Percentiles rank a stretch among this genome's conserved stretches.
Conservation (phyloP, 2,797 vertebrate genomes). For the Lutjanus argentimaculatus region DNA sequence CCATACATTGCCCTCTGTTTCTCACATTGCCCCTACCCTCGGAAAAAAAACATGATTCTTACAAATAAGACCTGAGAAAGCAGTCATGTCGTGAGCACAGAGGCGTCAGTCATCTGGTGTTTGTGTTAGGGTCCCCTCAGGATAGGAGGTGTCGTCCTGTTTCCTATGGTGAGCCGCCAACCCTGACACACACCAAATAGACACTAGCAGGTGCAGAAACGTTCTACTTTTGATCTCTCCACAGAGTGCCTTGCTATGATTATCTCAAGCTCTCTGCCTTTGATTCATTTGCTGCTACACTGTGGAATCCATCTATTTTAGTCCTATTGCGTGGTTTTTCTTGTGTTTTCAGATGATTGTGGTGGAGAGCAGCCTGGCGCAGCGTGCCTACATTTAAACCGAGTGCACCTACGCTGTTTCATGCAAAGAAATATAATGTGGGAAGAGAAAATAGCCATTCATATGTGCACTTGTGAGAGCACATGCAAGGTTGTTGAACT, state of each 20-base stretch:
- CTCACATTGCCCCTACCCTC: conserved; percentile 12
- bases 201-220: conserved; percentile 81
- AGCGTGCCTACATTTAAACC: conserved; percentile 11
- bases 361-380: conserved; percentile 44
- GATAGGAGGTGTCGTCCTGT: conserved; percentile 38
- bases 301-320: conserved; percentile 64
- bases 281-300: conserved; percentile 76
- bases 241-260: conserved; percentile 72
- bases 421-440: conserved; percentile 40
- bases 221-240: conserved; percentile 85
- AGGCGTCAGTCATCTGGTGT: conserved; percentile 32
- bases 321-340: conserved; percentile 34
- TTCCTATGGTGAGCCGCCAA: conserved; percentile 34
- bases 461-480: conserved; percentile 19
- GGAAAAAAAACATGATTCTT: conserved; percentile 3
- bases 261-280: conserved; percentile 74
- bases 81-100: conserved; percentile 7
- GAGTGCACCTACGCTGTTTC: conserved; percentile 48
- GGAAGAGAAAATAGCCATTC: conserved; percentile 37
- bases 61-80: conserved; percentile 42
- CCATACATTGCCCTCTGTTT: background rate
- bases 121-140: conserved; percentile 23
- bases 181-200: conserved; percentile 35
- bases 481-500: background rate
- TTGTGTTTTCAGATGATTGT: conserved; percentile 51